Evolutionary conservation across 2,113 vertebrate genomes (phyloP).

Genomic region (Triplophysa tibetana): DNA sequence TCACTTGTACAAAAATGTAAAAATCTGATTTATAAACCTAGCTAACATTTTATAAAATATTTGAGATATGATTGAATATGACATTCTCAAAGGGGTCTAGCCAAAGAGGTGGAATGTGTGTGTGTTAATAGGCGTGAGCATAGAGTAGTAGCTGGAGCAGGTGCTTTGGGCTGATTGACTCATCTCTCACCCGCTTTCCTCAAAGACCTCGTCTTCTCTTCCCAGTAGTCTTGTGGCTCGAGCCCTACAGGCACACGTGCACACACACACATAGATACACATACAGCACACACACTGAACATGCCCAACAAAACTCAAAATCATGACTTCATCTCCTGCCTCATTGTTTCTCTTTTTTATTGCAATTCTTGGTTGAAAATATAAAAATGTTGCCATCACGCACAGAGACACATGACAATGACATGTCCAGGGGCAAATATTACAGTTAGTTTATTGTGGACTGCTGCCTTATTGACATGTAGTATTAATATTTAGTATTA

Average conservation of each 20-base stretch:
- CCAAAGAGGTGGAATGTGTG: slow-evolving; percentile 13
- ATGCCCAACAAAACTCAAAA: slow-evolving; percentile 7
- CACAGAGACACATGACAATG: neutral
- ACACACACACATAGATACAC: neutral
- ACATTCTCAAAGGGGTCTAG: slow-evolving; percentile 12
- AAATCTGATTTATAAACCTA: neutral
- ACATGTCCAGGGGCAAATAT: too few relatives aligned
- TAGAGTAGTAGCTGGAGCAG: slow-evolving; percentile 48
- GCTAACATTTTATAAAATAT: neutral
- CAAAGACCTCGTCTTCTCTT: slow-evolving; percentile 66
- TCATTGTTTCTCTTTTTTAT: neutral
- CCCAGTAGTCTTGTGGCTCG: slow-evolving; percentile 68
- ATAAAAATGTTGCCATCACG: neutral
- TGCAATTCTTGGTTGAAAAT: neutral
- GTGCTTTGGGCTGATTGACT: slow-evolving; percentile 68
- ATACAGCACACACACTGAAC: neutral
- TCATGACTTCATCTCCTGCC: slow-evolving; percentile 1
- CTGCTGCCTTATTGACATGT: too few relatives aligned
- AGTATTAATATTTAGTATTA: too few relatives aligned
- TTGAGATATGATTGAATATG: slow-evolving; percentile 16
- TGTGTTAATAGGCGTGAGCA: slow-evolving; percentile 37
- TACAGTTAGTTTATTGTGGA: too few relatives aligned
- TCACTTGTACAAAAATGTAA: neutral
- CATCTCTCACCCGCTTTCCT: slow-evolving; percentile 62
- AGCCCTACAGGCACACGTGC: neutral